Evolutionary conservation across 1,140 invertebrate species (phyloP).

Genomic region (Cryptotermes secundus): DNA sequence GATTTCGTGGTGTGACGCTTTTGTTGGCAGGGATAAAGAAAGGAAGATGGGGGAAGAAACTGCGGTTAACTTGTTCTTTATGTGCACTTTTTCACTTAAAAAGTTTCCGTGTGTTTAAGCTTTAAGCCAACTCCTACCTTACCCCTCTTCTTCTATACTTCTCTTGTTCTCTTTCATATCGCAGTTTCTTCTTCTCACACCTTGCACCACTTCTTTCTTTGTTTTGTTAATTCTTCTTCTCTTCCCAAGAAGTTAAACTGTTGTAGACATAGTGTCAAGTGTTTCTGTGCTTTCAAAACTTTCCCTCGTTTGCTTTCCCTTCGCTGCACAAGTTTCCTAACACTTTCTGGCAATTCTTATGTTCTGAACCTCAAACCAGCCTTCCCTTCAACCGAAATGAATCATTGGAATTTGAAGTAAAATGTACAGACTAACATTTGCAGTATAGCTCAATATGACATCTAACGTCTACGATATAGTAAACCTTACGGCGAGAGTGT

Average conservation of each 20-base stretch:
- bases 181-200: neutral
- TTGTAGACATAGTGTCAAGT: neutral
- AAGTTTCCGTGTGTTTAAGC: neutral
- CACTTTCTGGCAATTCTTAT: neutral
- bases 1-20: neutral
- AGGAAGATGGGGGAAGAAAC: neutral
- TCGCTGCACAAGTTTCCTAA: neutral
- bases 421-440: neutral
- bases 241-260: neutral
- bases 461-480: neutral
- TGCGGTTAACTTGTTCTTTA: neutral
- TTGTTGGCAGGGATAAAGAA: constrained; percentile 1
- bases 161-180: neutral
- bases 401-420: constrained; percentile 1
- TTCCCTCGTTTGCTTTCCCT: neutral
- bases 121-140: neutral
- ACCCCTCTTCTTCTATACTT: neutral
- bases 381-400: neutral
- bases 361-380: neutral
- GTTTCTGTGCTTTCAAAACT: neutral
- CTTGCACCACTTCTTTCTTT: neutral
- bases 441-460: neutral
- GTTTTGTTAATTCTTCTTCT: neutral
- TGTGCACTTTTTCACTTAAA: constrained; percentile 14
- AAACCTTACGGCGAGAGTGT: neutral